Base-by-base conservation (phyloP, 2,113 vertebrate genomes). In the Smithornis capensis region DNA sequence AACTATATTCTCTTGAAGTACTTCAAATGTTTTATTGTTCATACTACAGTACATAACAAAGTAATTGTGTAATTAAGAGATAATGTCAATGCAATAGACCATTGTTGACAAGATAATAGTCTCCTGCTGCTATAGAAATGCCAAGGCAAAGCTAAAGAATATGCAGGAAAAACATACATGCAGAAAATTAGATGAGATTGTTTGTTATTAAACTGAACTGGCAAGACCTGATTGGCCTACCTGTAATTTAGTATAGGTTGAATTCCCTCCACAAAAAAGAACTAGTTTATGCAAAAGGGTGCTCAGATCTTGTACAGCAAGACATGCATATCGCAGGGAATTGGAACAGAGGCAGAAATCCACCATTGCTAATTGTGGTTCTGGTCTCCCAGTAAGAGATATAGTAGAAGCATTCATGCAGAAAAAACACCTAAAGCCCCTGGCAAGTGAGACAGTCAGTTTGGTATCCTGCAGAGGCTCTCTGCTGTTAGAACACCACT, bases 51-150 rank as follows among this genome's bases (percentile, higher is more conserved):
- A 97, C 96, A 93, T 97, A 98, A 97, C 84, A 95, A 96, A 97
- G 96, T 97, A 98, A 98, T 97, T 97, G 96, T 96, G 87, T 97
- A 98, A 98, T 98, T 98, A 98, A 98, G 95, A 97, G 97, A 97
- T 98, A 98, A 97, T 97, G 97, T 97, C 96, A 98, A 89, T 81
- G 96, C 96, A 86, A 90, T 95, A 97, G 97, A 98, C 95, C 94
- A 95, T 92, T 96, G 96, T 91, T 98, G 97, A 98, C 96, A 98
- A 97, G 97, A 97, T 97, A 98, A 98, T 95, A 95, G 96, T 78
- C n/a, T 97, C 94, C 96, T 92, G 80, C 96, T 97, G 96, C 84
- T 92, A 81, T 75, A 93, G 91, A 98, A 98, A 97, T 95, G 84
- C 87, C 96, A 97, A 94, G 95, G 91, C 86, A 94, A 89, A 90